Evolutionary conservation across 2,113 vertebrate species (phyloP), one percentile per base, ranked within the genome.

Genomic region (Hydrochoerus hydrochaeris): DNA sequence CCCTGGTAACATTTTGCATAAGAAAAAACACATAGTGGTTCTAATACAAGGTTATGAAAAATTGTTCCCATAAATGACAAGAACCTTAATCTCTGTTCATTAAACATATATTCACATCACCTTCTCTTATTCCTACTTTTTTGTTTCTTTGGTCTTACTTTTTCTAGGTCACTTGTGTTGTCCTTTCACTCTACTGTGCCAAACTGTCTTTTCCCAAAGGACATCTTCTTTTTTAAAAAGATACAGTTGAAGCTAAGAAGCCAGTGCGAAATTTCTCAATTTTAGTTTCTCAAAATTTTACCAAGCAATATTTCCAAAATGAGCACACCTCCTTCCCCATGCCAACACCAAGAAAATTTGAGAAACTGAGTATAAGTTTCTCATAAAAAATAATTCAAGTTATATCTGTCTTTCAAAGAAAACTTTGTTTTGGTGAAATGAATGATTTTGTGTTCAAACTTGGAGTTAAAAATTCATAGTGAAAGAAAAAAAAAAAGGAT

Each of bases 191-290:
- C 20, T 30, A 3, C 24, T 62, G 6, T 82, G 28, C 30, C 46
- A 24, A 65, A 57, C 8, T 84, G 44, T 28, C 63, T 58, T 90
- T 90, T 85, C 62, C 71, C 69, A 67, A 11, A 87, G 73, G 17
- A 96, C 84, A 94, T 90, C 80, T 93, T 95, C 22, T 90, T 26
- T 89, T 69, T 91, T 67, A 20, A 75, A 44, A 96, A 92, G 41
- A 30, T 54, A 30, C 1, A 85, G 10, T 22, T 58, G 57, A n/a
- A 44, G 14, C 58, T 38, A 75, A 92, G 49, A 90, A 52, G 11
- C 19, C 49, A 92, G 32, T 16, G 11, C 52, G n/a, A 96, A 96
- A 20, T 69, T 97, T 96, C 88, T 91, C 54, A 73, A 69, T 62
- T 57, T 86, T 20, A 41, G 20, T 77, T 83, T 90, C 75, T 84